These are phyloP conservation scores for Scyliorhinus canicula DNA, from an alignment of 2,797 vertebrate species.

Conservation along the genomic window DNA sequence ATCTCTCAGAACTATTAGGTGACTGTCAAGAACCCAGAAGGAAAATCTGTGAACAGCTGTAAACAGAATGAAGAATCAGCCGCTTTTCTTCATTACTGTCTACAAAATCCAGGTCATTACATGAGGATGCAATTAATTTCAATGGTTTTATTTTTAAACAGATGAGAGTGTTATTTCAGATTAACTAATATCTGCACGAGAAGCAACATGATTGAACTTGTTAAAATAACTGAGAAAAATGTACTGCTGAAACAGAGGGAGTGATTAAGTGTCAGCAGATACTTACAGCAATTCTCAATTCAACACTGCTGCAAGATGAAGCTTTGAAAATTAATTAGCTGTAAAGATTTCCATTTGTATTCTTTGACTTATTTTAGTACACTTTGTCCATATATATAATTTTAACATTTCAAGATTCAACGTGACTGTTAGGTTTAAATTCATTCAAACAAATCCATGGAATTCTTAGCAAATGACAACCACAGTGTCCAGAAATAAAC, in stretches of 20 bases:
- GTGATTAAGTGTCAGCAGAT: slow-evolving; percentile 9
- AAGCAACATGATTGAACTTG: background rate
- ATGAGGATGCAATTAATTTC: background rate
- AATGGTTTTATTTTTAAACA: background rate
- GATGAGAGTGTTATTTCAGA: background rate
- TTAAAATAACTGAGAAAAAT: background rate
- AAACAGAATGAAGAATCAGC: background rate
- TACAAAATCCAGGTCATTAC: background rate
- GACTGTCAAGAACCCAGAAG: too few relatives aligned
- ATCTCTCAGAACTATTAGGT: background rate
- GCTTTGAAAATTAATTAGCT: slow-evolving; percentile 7
- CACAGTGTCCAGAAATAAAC: background rate
- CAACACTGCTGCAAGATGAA: background rate
- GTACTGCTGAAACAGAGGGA: background rate
- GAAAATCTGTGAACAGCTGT: background rate
- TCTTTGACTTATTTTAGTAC: background rate
- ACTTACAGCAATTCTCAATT: background rate
- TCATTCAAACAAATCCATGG: background rate
- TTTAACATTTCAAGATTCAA: background rate
- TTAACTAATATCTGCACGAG: background rate
- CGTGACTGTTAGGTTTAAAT: background rate
- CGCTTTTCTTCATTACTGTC: background rate
- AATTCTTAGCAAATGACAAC: background rate
- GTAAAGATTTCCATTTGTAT: background rate
- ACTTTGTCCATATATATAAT: background rate